These are phyloP conservation scores for Platycheirus rosarum DNA, from an alignment of 2,888 invertebrate genomes.

Conservation along the genomic window DNA sequence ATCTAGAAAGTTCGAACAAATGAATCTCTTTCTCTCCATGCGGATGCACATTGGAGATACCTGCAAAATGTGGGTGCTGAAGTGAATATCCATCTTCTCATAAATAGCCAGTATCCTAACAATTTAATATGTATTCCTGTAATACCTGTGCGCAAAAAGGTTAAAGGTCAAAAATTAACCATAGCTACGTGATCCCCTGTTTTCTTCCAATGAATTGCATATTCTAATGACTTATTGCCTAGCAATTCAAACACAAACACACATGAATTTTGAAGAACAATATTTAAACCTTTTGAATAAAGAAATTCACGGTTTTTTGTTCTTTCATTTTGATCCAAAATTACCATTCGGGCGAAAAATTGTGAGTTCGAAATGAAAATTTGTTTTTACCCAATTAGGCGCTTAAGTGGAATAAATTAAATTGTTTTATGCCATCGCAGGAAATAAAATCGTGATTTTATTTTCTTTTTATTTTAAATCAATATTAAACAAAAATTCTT, in stretches of 20 bases:
- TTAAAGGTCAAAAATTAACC: conserved; percentile 35
- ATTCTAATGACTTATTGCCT: conserved; percentile 39
- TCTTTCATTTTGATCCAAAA: too few relatives aligned
- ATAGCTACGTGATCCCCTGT: conserved; percentile 6
- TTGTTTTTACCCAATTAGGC: conserved; percentile 12
- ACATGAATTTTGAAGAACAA: too few relatives aligned
- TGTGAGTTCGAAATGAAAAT: not conserved
- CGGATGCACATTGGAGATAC: not conserved
- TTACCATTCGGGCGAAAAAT: not conserved
- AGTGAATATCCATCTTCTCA: conserved; percentile 9
- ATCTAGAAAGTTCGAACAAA: conserved; percentile 10
- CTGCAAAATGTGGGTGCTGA: not conserved
- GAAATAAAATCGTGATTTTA: not conserved
- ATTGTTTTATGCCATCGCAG: not conserved
- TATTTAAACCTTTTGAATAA: not conserved
- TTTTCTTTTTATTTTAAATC: not conserved
- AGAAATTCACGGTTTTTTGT: not conserved
- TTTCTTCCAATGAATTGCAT: conserved; percentile 4
- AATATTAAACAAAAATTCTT: conserved; percentile 1
- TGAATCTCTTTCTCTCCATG: not conserved
- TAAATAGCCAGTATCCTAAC: conserved; percentile 5
- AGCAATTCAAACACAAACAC: conserved; percentile 26
- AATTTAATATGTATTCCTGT: conserved; percentile 1
- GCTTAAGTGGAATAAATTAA: conserved; percentile 14
- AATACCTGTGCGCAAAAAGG: conserved; percentile 24